Conservation (phyloP, 2,888 invertebrate species). For the Yponomeuta cagnagella region DNA sequence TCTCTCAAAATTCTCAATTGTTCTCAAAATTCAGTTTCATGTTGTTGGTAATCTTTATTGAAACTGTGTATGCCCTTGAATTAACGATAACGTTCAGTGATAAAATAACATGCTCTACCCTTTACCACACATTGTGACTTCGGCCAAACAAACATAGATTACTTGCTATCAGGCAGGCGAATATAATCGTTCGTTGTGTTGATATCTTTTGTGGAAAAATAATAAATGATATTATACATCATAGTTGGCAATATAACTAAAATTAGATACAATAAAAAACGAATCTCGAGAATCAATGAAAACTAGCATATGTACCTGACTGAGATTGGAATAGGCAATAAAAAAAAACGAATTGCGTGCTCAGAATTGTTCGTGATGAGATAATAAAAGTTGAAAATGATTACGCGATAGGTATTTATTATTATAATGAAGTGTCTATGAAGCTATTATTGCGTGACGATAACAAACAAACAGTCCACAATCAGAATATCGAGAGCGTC, state of each 20-base stretch:
- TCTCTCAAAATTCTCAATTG: too few species aligned
- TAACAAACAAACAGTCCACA: slow-evolving; percentile 23
- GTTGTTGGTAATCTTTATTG: neutral
- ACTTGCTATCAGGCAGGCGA: neutral
- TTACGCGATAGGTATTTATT: slow-evolving; percentile 14
- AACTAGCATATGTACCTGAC: slow-evolving; percentile 3
- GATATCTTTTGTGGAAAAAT: neutral
- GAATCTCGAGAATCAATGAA: neutral
- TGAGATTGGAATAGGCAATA: neutral
- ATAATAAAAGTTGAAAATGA: slow-evolving; percentile 13
- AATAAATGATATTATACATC: neutral
- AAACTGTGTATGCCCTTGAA: neutral
- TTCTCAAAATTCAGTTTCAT: neutral
- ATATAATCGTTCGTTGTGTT: neutral
- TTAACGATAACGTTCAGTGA: neutral
- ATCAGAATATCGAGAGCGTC: neutral
- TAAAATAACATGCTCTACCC: neutral
- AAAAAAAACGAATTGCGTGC: slow-evolving; percentile 13
- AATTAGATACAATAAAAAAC: neutral
- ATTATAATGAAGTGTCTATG: slow-evolving; percentile 5
- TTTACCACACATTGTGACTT: neutral
- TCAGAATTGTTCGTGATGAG: slow-evolving; percentile 7
- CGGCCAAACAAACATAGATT: slow-evolving; percentile 2
- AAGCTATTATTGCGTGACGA: slow-evolving; percentile 22
- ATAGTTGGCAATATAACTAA: neutral